These are phyloP conservation scores for Sitophilus oryzae DNA, from an alignment of 1,140 invertebrate genomes.

Conservation along the genomic window DNA sequence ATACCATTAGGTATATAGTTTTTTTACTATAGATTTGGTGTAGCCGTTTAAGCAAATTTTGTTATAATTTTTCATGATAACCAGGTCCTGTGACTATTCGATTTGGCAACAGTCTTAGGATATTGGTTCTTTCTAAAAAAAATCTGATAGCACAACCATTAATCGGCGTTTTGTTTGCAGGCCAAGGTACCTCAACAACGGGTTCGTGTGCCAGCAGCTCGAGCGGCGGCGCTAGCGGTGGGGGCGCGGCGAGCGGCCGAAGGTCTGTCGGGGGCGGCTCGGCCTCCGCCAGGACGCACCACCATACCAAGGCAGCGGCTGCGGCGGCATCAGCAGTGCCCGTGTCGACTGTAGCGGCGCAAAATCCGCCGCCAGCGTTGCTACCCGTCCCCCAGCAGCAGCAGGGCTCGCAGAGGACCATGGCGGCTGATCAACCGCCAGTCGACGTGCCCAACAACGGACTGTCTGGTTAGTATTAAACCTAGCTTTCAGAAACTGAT, in stretches of 20 bases:
- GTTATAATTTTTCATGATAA: too few species aligned
- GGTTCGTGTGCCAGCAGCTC: slow-evolving; percentile 68
- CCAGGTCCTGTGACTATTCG: too few species aligned
- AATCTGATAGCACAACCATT: too few species aligned
- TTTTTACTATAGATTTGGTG: too few species aligned
- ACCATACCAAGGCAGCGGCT: slow-evolving; percentile 40
- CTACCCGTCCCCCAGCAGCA: slow-evolving; percentile 5
- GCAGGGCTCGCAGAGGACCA: slow-evolving; percentile 13
- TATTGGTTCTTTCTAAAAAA: too few species aligned
- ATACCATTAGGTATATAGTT: too few species aligned
- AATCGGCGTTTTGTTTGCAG: slow-evolving; percentile 22
- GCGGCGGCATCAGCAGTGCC: slow-evolving; percentile 34
- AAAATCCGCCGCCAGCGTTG: slow-evolving; percentile 25
- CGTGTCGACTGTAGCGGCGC: slow-evolving; percentile 24
- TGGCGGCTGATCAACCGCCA: slow-evolving; percentile 39
- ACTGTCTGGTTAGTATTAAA: slow-evolving; percentile 32
- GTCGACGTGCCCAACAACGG: slow-evolving; percentile 39
- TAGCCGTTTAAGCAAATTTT: too few species aligned
- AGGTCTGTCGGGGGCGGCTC: slow-evolving; percentile 31
- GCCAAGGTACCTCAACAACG: slow-evolving; percentile 52
- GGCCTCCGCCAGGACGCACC: slow-evolving; percentile 37
- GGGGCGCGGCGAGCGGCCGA: slow-evolving; percentile 34
- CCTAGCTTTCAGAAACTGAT: background rate
- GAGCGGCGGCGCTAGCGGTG: slow-evolving; percentile 36
- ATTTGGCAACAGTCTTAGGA: too few species aligned